Base-by-base conservation (phyloP, 2,888 invertebrate genomes). In the Amphipoea oculea region DNA sequence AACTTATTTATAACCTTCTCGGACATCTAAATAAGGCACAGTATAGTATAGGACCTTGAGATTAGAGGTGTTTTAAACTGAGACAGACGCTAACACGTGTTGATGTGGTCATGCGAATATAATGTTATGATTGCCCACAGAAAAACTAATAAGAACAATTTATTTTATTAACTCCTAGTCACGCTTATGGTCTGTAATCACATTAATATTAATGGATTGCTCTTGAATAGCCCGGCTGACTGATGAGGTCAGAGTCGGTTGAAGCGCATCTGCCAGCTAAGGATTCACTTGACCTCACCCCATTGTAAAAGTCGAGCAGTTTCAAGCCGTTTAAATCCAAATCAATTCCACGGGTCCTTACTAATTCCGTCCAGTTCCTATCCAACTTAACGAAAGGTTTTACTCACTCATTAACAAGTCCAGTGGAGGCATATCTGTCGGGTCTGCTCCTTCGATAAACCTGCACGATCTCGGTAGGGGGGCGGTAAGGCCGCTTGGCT, bases 331-430 rank as follows among this genome's bases (percentile, higher is more conserved):
- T 67, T 48, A 0, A 36, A 63, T 51, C 14, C 42, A 57, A 57
- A 36, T 14, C 3, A 65, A 9, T 1, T 60, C 12, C 4, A 23
- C 68, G 40, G 5, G 14, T 29, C 48, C 20, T 11, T 20, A 12
- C 11, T 42, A 7, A 42, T 36, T 54, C 5, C 12, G 14, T 62
- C 14, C 20, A 17, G 20, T 11, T 62, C 2, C 7, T 51, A 36
- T 14, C n/a, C 42, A 62, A 68, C 17, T 29, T 17, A 62, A 60
- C 17, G 48, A 23, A 2, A 70, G 40, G 11, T n/a, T 29, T 62
- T 75, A 97, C 98, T 98, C 96, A 98, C 98, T 98, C 98, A 93
- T 99, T 99, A 54, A 98, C 98, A 73, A 99, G 97, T 87, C 99
- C 99, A 45, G 98, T 97, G 86, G 98, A 98, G 54, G 98, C 98